phyloP scores from a whole-genome alignment of 23 tunicate species.

The Halocynthia aurantium region DNA sequence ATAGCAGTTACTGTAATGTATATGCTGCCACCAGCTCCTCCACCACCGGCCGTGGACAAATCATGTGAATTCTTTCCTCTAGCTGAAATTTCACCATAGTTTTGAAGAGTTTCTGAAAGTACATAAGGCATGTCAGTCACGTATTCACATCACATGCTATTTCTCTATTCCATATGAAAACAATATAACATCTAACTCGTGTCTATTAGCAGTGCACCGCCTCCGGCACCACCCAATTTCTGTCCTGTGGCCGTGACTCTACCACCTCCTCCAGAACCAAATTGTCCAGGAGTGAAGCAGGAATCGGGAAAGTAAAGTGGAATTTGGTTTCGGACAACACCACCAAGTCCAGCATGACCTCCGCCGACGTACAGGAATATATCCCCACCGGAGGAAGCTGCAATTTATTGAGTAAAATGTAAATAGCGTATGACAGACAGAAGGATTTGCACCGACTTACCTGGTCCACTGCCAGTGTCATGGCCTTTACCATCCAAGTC shows the following conservation, averaged over 20 bases:
- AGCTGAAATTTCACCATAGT: constrained; percentile 11
- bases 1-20: neutral
- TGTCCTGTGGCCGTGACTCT: too few species aligned
- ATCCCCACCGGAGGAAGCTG: constrained; percentile 7
- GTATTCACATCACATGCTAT: too few species aligned
- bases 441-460: neutral
- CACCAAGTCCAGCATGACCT: constrained; percentile 14
- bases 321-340: neutral
- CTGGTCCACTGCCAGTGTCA: constrained; percentile 15
- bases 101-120: constrained; percentile 7
- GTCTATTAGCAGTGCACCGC: constrained; percentile 20
- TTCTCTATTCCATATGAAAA: too few species aligned
- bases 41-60: constrained; percentile 8
- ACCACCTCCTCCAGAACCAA: constrained; percentile 30
- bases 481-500: constrained; percentile 8
- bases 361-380: constrained; percentile 14
- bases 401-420: too few species aligned
- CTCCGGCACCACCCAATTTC: constrained; percentile 12
- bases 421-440: too few species aligned
- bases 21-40: constrained; percentile 35
- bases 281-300: constrained; percentile 8
- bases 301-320: constrained; percentile 1
- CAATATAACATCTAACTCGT: neutral
- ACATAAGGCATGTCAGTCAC: too few species aligned
- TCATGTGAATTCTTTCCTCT: constrained; percentile 10